Conservation (phyloP, 2,797 vertebrate species). For the Enteromius treurensis region DNA sequence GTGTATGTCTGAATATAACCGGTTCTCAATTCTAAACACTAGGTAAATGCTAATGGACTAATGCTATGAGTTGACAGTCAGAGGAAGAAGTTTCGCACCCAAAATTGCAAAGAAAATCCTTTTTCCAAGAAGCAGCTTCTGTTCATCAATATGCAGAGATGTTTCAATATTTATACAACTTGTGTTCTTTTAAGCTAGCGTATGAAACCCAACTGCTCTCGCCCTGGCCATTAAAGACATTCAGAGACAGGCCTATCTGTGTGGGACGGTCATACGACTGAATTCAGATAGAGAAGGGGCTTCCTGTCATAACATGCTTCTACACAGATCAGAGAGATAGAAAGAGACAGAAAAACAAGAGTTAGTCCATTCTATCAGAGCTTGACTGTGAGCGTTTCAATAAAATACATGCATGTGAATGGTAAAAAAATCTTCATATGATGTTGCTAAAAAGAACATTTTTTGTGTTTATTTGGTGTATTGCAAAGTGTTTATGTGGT, state of each 20-base stretch:
- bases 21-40: not conserved
- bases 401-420: not conserved
- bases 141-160: not conserved
- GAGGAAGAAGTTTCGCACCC: too few relatives aligned
- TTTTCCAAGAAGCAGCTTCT: not conserved
- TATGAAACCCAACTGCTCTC: not conserved
- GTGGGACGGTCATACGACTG: constrained; percentile 28
- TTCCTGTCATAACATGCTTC: not conserved
- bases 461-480: too few relatives aligned
- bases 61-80: not conserved
- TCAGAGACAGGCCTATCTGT: constrained; percentile 9
- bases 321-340: not conserved
- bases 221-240: not conserved
- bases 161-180: not conserved
- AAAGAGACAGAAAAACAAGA: not conserved
- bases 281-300: not conserved
- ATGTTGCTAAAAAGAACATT: too few relatives aligned
- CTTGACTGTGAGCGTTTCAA: not conserved
- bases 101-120: too few relatives aligned
- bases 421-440: too few relatives aligned
- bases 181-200: not conserved
- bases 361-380: not conserved
- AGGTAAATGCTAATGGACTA: not conserved
- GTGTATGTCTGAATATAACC: not conserved
- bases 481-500: too few relatives aligned